Evolutionary conservation across 2,888 invertebrate genomes (phyloP), one percentile per base, ranked within the genome.

Genomic region (Antitype chi): DNA sequence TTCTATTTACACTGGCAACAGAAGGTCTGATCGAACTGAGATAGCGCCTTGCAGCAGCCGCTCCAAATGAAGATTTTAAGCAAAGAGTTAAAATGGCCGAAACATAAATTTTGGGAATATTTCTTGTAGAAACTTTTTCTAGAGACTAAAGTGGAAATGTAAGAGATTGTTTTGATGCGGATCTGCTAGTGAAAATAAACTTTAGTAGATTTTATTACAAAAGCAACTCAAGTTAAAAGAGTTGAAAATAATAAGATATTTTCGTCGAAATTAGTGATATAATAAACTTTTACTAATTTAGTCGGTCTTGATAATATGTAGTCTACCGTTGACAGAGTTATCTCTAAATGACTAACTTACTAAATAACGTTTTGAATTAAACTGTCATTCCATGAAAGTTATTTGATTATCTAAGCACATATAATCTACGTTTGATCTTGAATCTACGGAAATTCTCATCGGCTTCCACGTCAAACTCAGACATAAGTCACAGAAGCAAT

Each of bases 61-160:
- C 60, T 82, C 78, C 60, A 72, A 87, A 87, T 88, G 75, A 88
- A 87, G 88, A 86, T 86, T 86, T 88, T 84, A 86, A 86, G 76
- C 84, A 82, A 79, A 86, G 85, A 86, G 82, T 84, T 86, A 82
- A 84, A 87, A 88, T 81, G 82, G 82, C 75, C 76, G 78, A 80
- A 88, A 84, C 85, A 88, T 86, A 86, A 82, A 87, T 86, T 86
- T 70, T 82, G 80, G 75, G 80, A 69, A 86, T 86, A 84, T 84
- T 82, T 86, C 79, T 78, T 66, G 68, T 71, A 73, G 72, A 78
- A 86, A 87, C 72, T 78, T 88, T 85, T 88, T 80, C 81, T 79
- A 53, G 79, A 76, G 68, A 81, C 71, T 86, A 76, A 86, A 87
- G 71, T 69, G 62, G 75, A 74, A 85, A 64, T 85, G 68, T 85